Conservation (phyloP, 2,113 vertebrate genomes). For the Ceuthmochares aereus region DNA sequence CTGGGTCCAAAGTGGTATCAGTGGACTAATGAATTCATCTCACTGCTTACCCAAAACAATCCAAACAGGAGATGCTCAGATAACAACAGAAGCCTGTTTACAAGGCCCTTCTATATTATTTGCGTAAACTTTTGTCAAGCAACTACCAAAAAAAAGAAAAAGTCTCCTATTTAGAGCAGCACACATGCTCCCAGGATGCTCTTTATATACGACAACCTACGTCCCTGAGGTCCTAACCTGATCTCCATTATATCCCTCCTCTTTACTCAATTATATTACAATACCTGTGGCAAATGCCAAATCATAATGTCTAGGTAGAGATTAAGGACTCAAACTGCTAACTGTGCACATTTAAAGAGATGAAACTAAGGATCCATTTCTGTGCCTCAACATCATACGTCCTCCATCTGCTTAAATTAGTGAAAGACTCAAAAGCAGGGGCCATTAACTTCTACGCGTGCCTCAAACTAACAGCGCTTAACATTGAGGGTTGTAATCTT, state of each 20-base stretch:
- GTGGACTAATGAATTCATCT: background rate
- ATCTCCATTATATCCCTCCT: background rate
- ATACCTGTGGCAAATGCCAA: background rate
- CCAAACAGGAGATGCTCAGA: background rate
- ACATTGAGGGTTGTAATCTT: background rate
- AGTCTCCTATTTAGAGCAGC: background rate
- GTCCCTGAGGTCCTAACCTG: background rate
- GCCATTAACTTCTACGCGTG: background rate
- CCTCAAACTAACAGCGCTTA: background rate
- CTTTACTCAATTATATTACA: background rate
- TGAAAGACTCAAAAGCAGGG: background rate
- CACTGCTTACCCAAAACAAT: background rate
- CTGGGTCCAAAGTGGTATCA: background rate
- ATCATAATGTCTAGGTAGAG: background rate
- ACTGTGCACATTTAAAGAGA: background rate
- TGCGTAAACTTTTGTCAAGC: background rate
- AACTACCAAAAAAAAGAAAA: background rate
- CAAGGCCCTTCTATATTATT: background rate
- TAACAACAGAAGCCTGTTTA: background rate
- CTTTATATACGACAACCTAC: background rate
- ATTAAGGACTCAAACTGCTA: background rate
- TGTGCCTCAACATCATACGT: background rate
- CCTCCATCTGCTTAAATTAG: background rate
- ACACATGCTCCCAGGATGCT: background rate
- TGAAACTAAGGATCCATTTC: background rate